phyloP scores from a whole-genome alignment of 2,113 vertebrate genomes.

The Hylia prasina region DNA sequence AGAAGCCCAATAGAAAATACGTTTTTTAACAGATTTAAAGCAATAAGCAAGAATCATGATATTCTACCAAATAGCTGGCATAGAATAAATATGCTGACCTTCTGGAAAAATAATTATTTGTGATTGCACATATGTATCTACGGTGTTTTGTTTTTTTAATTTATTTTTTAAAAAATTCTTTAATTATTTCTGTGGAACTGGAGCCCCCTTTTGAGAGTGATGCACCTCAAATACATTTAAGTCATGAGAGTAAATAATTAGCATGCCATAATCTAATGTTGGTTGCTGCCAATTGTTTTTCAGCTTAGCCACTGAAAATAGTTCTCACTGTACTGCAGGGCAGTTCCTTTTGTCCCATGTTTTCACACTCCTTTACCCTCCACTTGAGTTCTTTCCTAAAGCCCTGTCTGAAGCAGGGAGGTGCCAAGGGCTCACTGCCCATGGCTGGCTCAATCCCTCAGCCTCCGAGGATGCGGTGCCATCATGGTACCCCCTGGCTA shows the following conservation, averaged over 20 bases:
- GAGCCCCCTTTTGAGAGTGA: neutral
- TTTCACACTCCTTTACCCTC: neutral
- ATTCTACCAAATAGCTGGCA: neutral
- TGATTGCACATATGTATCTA: neutral
- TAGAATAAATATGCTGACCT: neutral
- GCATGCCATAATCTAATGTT: neutral
- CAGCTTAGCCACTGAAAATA: neutral
- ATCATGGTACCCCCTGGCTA: neutral
- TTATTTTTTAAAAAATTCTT: neutral
- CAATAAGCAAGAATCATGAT: neutral
- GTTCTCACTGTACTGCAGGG: neutral
- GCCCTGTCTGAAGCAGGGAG: neutral
- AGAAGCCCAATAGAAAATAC: neutral
- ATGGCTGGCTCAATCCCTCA: rapidly evolving
- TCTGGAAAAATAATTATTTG: neutral
- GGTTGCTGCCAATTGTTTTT: neutral
- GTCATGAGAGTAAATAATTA: neutral
- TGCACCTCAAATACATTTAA: neutral
- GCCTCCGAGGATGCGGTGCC: rapidly evolving
- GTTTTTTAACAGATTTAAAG: neutral
- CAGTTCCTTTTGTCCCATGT: neutral
- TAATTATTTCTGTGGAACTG: neutral
- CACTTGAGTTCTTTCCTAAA: neutral
- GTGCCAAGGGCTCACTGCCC: neutral
- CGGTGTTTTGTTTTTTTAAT: neutral